phyloP scores from a whole-genome alignment of 1,140 invertebrate species.

The Lepidurus arcticus region DNA sequence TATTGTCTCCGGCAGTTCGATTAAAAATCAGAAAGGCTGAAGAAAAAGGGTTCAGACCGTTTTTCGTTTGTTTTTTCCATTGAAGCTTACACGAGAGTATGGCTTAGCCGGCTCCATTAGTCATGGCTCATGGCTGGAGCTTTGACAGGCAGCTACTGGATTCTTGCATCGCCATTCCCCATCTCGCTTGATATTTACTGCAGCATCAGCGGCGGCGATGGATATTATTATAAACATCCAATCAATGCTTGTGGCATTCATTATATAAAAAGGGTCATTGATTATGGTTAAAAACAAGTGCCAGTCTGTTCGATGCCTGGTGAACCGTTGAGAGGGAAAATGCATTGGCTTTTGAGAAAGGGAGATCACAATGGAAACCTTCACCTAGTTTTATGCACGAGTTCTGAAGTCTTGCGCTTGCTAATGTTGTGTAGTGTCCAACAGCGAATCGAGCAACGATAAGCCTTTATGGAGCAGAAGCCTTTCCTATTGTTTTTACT shows the following conservation, averaged over 20 bases:
- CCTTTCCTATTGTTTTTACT: not conserved
- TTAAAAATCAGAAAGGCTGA: not conserved
- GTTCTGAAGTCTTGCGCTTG: no score
- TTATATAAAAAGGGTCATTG: not conserved
- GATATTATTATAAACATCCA: slow-evolving; percentile 12
- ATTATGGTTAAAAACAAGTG: not conserved
- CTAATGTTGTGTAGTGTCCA: no score
- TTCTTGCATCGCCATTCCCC: not conserved
- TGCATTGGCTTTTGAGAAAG: no score
- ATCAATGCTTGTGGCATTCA: not conserved
- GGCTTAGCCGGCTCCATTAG: slow-evolving; percentile 13
- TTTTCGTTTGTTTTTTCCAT: not conserved
- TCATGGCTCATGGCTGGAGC: slow-evolving; percentile 17
- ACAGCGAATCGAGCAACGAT: no score
- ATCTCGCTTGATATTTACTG: not conserved
- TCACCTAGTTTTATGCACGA: no score
- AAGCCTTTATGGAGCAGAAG: no score
- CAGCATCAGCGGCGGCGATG: not conserved
- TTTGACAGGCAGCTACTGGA: slow-evolving; percentile 16
- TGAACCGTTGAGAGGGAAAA: no score
- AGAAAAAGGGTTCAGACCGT: not conserved
- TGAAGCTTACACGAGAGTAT: not conserved
- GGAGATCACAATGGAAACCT: no score
- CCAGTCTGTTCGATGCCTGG: no score
- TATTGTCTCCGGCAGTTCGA: not conserved